Percentiles rank a stretch among this genome's conserved stretches.
These are phyloP conservation scores for Epicauta chinensis DNA, from an alignment of 1,140 invertebrate genomes.

Conservation along the genomic window DNA sequence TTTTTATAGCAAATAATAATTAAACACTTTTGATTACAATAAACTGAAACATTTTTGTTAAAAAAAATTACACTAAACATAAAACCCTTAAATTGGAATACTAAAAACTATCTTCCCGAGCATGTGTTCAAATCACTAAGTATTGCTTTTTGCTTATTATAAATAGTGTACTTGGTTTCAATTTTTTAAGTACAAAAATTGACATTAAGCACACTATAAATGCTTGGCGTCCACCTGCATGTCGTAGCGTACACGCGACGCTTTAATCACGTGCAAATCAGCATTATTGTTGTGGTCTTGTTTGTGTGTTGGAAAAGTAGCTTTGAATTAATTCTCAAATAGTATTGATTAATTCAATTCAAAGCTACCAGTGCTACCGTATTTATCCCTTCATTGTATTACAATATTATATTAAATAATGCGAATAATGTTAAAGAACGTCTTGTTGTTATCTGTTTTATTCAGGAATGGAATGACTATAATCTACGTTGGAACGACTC, in stretches of 20 bases:
- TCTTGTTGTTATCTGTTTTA: slow-evolving; percentile 25
- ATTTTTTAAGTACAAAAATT: slow-evolving; percentile 2
- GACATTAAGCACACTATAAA: not conserved
- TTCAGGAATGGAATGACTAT: slow-evolving; percentile 96
- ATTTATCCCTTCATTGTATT: slow-evolving; percentile 4
- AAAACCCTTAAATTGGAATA: slow-evolving; percentile 26
- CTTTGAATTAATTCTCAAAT: slow-evolving; percentile 4
- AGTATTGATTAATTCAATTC: not conserved
- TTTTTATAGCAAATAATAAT: not conserved
- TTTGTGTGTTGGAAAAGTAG: slow-evolving; percentile 4
- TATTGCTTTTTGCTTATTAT: slow-evolving; percentile 5
- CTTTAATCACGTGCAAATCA: slow-evolving; percentile 5
- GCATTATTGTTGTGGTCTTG: slow-evolving; percentile 10
- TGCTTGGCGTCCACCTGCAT: slow-evolving; percentile 11
- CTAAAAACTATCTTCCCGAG: slow-evolving; percentile 23
- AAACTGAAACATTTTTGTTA: slow-evolving; percentile 25
- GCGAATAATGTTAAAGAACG: not conserved
- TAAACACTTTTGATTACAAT: slow-evolving; percentile 24
- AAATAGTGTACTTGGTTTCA: slow-evolving; percentile 1
- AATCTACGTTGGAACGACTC: slow-evolving; percentile 95
- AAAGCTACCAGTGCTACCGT: slow-evolving; percentile 7
- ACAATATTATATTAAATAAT: not conserved
- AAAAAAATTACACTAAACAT: slow-evolving; percentile 28
- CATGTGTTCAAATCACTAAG: slow-evolving; percentile 14
- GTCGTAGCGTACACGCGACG: slow-evolving; percentile 4